These are phyloP conservation scores for Amblyopsis rosae DNA, from an alignment of 2,113 vertebrate genomes.

Conservation along the genomic window DNA sequence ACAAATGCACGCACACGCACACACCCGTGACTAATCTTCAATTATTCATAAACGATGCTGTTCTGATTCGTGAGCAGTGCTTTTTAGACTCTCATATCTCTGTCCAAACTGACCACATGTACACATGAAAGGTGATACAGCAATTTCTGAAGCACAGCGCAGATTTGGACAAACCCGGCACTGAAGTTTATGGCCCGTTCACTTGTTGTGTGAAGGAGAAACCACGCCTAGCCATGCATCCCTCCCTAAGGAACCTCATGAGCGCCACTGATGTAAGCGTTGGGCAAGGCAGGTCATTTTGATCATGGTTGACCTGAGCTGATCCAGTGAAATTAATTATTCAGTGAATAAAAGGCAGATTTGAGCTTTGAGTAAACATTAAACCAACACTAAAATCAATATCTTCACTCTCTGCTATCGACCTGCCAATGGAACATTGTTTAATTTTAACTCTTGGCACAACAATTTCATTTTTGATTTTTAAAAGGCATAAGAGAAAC, in stretches of 20 bases:
- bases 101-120: conserved; percentile 29
- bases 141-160: neutral
- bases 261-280: conserved; percentile 52
- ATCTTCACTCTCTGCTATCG: conserved; percentile 28
- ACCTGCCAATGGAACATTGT: conserved; percentile 46
- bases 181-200: conserved; percentile 12
- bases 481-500: conserved; percentile 25
- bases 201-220: neutral
- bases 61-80: conserved; percentile 42
- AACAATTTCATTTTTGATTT: conserved; percentile 19
- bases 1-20: no score
- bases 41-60: no score
- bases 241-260: conserved; percentile 25
- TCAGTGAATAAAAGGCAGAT: conserved; percentile 48
- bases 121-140: conserved; percentile 35
- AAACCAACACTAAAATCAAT: conserved; percentile 47
- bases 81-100: conserved; percentile 35
- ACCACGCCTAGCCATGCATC: neutral
- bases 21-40: no score
- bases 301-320: conserved; percentile 41
- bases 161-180: conserved; percentile 4
- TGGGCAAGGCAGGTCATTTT: conserved; percentile 43
- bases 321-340: conserved; percentile 50
- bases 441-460: conserved; percentile 42
- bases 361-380: conserved; percentile 39